Evolutionary conservation across 2,797 vertebrate genomes (phyloP).

Genomic region (Rhynchonycteris naso): DNA sequence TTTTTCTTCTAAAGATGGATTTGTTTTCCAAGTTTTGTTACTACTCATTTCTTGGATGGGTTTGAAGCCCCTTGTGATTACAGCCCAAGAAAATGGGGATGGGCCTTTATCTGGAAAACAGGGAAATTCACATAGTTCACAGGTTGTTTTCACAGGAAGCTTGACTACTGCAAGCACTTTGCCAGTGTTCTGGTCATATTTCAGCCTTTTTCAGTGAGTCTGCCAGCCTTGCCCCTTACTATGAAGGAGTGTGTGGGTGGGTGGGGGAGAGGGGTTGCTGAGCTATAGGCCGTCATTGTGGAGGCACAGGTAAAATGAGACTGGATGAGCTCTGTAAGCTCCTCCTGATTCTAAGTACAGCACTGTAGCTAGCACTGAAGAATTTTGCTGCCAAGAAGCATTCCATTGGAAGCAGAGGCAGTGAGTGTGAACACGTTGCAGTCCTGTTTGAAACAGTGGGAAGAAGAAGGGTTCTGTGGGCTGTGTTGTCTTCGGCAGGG

Average conservation of each 20-base stretch:
- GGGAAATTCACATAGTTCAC: background rate
- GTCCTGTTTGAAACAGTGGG: background rate
- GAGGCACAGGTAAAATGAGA: background rate
- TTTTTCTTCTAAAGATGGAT: slow-evolving; percentile 28
- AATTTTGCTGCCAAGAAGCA: background rate
- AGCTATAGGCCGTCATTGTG: background rate
- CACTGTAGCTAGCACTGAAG: background rate
- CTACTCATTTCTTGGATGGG: background rate
- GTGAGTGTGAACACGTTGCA: background rate
- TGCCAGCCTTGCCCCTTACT: background rate
- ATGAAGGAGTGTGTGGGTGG: background rate
- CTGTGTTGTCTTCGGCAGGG: background rate
- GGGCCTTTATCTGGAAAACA: slow-evolving; percentile 27
- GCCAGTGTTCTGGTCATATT: background rate
- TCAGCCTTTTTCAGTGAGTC: slow-evolving; percentile 7
- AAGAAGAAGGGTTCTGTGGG: background rate
- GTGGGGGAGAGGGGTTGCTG: background rate
- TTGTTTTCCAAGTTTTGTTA: slow-evolving; percentile 19
- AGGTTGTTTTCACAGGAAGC: background rate
- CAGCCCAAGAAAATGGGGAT: background rate
- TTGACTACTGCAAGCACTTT: background rate
- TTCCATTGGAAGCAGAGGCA: background rate
- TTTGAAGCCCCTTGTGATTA: slow-evolving; percentile 16
- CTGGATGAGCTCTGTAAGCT: background rate
- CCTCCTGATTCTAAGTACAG: background rate